Evolutionary conservation across 2,113 vertebrate genomes (phyloP), one percentile per base, ranked within the genome.

Genomic region (Piaya cayana): DNA sequence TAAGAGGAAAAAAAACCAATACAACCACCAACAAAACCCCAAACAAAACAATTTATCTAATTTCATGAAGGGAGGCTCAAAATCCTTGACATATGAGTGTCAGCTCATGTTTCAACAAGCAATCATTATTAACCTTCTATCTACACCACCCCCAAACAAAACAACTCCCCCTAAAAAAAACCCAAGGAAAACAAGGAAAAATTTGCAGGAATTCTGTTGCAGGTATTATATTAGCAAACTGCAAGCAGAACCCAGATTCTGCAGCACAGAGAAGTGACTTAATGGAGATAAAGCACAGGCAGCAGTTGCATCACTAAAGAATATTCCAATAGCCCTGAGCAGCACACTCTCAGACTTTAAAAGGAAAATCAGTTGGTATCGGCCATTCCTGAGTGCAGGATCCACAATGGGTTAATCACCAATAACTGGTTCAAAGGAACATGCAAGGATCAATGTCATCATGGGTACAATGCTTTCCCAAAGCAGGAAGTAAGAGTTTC

Each of bases 261-360:
- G 65, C 84, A 85, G 23, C 25, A 25, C 0, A 1, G 32, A 92
- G 91, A 76, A 80, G 87, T 77, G 85, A 94, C 68, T 88, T 56
- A 39, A 85, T 45, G 39, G 45, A 82, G 85, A 88, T 77, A 93
- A 92, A 56, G 32, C 71, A 49, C 63, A 93, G 70, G 62, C 78
- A 63, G 85, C 37, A 86, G 60, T 80, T 93, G 88, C 88, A 88
- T 83, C 92, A 95, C 36, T 56, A 7, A 49, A 82, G 75, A 84
- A 93, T 74, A 77, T 82, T 86, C 82, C 76, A 81, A 56, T 88
- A 83, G 90, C 94, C 90, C 72, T 64, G 60, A 82, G 90, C 85
- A 92, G 71, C 68, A 83, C 1, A 37, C 85, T 86, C 79, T 74
- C 71, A 94, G 76, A 83, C 85, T 92, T 83, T 36, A 60, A 47